Conservation (phyloP, 2,888 invertebrate species). For the Scrobipalpa costella region DNA sequence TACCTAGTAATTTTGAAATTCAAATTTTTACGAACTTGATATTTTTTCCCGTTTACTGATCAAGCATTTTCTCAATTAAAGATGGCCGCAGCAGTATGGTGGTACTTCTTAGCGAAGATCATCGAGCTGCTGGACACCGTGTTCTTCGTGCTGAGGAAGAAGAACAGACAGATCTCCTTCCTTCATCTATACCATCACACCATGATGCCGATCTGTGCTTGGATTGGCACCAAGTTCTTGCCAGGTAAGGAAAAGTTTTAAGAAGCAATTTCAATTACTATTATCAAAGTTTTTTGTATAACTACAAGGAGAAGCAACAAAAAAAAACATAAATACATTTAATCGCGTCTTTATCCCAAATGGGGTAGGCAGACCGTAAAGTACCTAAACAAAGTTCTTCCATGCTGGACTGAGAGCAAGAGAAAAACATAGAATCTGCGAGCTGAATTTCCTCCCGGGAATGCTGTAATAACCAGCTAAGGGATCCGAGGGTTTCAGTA, state of each 20-base stretch:
- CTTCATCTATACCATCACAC: conserved; percentile 95
- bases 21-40: no score
- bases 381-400: no score
- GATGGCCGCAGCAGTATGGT: conserved; percentile 86
- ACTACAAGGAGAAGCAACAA: neutral
- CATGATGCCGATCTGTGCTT: conserved; percentile 88
- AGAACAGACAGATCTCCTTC: conserved; percentile 92
- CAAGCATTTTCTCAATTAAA: conserved; percentile 46
- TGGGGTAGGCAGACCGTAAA: no score
- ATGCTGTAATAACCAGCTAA: no score
- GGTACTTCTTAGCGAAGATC: conserved; percentile 90
- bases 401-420: no score
- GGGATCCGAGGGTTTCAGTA: no score
- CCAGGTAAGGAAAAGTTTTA: conserved; percentile 77
- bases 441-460: no score
- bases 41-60: no score
- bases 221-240: conserved; percentile 89
- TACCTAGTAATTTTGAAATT: no score
- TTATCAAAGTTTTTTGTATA: neutral
- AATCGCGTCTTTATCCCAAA: no score
- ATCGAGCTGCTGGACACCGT: conserved; percentile 90
- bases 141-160: conserved; percentile 95
- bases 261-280: conserved; percentile 18
- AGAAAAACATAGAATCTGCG: no score
- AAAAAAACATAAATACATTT: neutral